These are phyloP conservation scores for Neomonachus schauinslandi DNA, from an alignment of 2,113 vertebrate genomes.

Conservation along the genomic window DNA sequence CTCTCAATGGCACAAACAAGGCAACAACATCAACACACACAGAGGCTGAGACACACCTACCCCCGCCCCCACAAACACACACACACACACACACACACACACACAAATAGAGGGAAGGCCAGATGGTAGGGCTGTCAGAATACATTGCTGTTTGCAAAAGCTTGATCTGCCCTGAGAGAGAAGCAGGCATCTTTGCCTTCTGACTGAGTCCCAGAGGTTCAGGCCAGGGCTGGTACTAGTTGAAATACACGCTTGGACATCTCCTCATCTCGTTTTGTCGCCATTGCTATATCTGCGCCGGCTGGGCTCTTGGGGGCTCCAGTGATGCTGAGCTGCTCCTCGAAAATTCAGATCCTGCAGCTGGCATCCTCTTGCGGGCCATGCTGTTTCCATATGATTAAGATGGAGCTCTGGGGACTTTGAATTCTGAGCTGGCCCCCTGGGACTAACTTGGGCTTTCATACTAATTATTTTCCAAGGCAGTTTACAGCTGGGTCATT, in stretches of 20 bases:
- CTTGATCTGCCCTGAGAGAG: neutral
- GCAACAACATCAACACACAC: neutral
- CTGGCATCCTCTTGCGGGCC: neutral
- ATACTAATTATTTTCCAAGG: conserved; percentile 72
- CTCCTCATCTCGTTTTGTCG: neutral
- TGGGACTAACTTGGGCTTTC: conserved; percentile 61
- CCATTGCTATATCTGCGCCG: neutral
- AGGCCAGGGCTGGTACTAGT: neutral
- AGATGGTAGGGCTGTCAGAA: conserved; percentile 42
- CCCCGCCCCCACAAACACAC: fast-evolving
- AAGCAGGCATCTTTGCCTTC: neutral
- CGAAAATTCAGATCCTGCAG: neutral
- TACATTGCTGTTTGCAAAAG: neutral
- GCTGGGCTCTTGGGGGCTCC: neutral
- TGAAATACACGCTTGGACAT: neutral
- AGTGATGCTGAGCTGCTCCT: neutral
- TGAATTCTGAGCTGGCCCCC: neutral
- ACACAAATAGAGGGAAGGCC: neutral
- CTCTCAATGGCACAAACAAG: neutral
- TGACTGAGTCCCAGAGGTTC: neutral
- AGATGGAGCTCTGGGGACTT: neutral
- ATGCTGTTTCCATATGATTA: neutral
- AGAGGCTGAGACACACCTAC: neutral
- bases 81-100: neutral
- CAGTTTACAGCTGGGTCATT: conserved; percentile 56